Percentiles rank a stretch among this genome's conserved stretches.
These are phyloP conservation scores for Myanophis thanlyinensis DNA, from an alignment of 2,113 vertebrate genomes.

Conservation along the genomic window DNA sequence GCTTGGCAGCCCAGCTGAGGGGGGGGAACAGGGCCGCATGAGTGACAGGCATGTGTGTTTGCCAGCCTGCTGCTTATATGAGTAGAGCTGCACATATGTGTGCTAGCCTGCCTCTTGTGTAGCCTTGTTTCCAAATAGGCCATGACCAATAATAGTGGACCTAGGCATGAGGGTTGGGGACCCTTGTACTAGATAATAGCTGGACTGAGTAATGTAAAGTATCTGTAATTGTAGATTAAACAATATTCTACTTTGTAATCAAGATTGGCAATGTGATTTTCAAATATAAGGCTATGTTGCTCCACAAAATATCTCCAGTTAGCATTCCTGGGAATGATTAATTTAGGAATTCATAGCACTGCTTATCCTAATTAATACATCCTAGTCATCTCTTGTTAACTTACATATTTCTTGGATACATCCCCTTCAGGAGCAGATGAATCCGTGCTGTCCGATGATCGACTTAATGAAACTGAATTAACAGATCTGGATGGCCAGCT, in stretches of 20 bases:
- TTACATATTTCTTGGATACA: constrained; percentile 6
- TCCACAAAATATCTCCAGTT: neutral
- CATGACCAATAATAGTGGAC: no score
- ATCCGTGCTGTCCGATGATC: constrained; percentile 76
- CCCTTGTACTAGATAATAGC: neutral
- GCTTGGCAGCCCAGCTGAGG: no score
- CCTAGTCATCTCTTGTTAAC: neutral
- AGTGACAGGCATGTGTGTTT: no score
- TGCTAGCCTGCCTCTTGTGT: no score
- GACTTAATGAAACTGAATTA: constrained; percentile 87
- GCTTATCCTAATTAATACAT: neutral
- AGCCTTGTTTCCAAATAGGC: no score
- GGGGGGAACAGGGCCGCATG: no score
- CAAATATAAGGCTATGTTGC: neutral
- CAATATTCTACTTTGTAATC: neutral
- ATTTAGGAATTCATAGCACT: neutral
- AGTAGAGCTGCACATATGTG: no score
- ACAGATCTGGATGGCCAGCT: constrained; percentile 79
- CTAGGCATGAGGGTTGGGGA: no score
- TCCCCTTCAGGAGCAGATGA: constrained; percentile 73
- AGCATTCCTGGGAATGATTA: neutral
- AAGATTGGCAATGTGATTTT: neutral
- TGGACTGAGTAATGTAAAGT: neutral
- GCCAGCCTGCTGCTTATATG: no score
- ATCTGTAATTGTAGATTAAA: neutral